Evolutionary conservation across 2,113 vertebrate genomes (phyloP).

Genomic region (Oreamnos americanus): DNA sequence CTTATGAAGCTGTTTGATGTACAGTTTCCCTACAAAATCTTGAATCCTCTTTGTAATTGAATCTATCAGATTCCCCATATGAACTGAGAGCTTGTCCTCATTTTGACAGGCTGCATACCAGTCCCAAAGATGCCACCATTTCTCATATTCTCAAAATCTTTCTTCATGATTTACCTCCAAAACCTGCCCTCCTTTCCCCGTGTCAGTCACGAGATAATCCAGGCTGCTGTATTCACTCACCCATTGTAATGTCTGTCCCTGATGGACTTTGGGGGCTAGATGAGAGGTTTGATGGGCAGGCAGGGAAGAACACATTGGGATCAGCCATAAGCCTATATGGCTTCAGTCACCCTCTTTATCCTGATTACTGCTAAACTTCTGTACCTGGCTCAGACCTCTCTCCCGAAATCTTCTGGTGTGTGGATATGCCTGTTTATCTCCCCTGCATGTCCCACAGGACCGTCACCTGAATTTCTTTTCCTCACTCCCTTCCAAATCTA

Average conservation of each 20-base stretch:
- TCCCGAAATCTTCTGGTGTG: background rate
- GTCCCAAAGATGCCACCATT: background rate
- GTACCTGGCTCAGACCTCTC: background rate
- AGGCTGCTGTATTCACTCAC: background rate
- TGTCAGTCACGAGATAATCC: background rate
- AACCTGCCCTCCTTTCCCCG: background rate
- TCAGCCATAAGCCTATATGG: background rate
- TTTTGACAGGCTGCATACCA: background rate
- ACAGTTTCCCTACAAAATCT: background rate
- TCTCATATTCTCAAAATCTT: background rate
- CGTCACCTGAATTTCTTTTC: background rate
- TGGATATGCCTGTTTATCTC: background rate
- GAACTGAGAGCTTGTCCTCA: background rate
- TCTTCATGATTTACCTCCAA: background rate
- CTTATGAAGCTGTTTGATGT: background rate
- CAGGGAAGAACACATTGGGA: background rate
- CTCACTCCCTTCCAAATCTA: background rate
- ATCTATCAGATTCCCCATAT: background rate
- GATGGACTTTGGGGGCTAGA: background rate
- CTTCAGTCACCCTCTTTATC: background rate
- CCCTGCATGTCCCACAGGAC: background rate
- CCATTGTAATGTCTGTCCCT: background rate
- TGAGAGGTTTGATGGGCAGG: background rate
- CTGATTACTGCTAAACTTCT: background rate
- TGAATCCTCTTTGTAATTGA: background rate